Percentiles rank a stretch among this genome's conserved stretches.
These are phyloP conservation scores for Otus scops DNA, from an alignment of 2,797 vertebrate genomes.

Conservation along the genomic window DNA sequence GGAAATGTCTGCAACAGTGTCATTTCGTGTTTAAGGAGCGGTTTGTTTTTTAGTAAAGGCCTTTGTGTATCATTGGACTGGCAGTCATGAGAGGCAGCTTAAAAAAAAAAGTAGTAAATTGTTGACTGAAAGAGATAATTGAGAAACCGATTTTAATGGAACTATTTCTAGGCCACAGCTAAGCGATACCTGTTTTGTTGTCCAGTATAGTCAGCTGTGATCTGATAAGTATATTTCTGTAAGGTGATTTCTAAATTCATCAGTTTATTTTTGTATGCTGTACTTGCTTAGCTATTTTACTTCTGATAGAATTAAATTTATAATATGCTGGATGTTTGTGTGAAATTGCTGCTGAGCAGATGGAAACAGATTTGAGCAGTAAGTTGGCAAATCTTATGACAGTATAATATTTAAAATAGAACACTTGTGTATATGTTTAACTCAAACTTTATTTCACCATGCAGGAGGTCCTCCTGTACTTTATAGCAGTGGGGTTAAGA, in stretches of 20 bases:
- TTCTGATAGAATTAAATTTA: background rate
- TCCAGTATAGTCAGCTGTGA: background rate
- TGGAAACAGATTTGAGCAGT: background rate
- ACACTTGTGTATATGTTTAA: background rate
- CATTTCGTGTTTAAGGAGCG: background rate
- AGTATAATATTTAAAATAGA: background rate
- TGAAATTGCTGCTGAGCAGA: background rate
- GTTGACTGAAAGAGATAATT: background rate
- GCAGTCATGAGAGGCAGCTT: background rate
- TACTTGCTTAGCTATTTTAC: background rate
- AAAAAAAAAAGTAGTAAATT: background rate
- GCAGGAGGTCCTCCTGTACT: background rate
- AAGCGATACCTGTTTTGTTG: background rate
- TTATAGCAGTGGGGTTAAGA: background rate
- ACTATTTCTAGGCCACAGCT: background rate
- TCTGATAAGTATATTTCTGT: background rate
- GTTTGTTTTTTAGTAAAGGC: background rate
- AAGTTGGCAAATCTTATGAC: fast-evolving
- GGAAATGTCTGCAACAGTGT: background rate
- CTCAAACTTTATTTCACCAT: background rate
- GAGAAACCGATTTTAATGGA: background rate
- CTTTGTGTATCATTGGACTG: background rate
- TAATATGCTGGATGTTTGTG: background rate
- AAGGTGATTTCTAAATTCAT: background rate
- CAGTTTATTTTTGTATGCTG: background rate